Conservation (phyloP, 2,888 invertebrate genomes). For the Suillia variegata region DNA sequence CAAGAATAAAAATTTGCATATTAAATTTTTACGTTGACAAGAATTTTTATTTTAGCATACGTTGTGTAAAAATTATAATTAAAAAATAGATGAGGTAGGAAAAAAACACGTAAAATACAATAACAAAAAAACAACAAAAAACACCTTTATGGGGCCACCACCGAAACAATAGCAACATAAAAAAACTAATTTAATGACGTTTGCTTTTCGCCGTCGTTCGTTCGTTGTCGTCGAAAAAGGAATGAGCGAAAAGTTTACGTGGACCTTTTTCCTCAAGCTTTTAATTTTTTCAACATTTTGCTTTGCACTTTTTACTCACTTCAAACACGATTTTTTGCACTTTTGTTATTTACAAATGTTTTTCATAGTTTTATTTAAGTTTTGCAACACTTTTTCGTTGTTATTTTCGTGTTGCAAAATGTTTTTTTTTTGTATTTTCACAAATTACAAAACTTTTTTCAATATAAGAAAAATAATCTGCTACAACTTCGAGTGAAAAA, state of each 20-base stretch:
- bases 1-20: no score
- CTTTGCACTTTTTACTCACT: background rate
- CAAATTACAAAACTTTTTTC: background rate
- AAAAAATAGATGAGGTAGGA: no score
- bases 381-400: no score
- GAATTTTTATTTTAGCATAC: no score
- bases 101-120: no score
- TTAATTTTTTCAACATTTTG: background rate
- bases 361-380: background rate
- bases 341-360: background rate
- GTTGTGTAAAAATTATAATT: no score
- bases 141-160: no score
- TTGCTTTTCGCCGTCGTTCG: background rate
- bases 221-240: background rate
- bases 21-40: no score
- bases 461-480: background rate
- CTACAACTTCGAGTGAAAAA: background rate
- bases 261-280: background rate
- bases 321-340: background rate
- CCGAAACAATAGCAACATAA: no score
- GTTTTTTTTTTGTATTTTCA: background rate
- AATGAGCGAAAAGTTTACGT: slow-evolving; percentile 1
- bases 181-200: slow-evolving; percentile 3
- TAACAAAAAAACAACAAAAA: background rate
- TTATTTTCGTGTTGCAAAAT: background rate